Evolutionary conservation across 1,140 invertebrate genomes (phyloP).

Genomic region (Prorops nasuta): DNA sequence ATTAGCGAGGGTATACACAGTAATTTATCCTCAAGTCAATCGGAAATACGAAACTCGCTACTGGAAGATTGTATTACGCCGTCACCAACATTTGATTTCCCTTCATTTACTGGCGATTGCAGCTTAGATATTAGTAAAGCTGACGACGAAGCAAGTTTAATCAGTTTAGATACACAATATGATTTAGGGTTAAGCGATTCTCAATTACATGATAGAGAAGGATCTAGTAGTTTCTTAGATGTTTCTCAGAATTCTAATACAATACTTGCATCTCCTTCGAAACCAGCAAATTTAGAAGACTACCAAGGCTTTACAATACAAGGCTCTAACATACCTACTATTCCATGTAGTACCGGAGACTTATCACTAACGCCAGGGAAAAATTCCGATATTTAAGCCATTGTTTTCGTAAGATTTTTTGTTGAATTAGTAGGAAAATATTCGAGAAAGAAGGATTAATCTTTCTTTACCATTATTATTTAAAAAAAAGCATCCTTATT

Average conservation of each 20-base stretch:
- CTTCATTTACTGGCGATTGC: constrained; percentile 46
- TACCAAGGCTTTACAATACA: constrained; percentile 70
- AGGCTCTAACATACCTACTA: constrained; percentile 68
- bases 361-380: constrained; percentile 21
- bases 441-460: too few species aligned
- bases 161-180: constrained; percentile 60
- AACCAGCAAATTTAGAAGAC: constrained; percentile 49
- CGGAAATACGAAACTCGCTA: constrained; percentile 35
- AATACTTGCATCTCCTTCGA: constrained; percentile 65
- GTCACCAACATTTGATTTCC: constrained; percentile 52
- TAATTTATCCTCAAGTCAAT: constrained; percentile 20
- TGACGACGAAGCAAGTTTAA: constrained; percentile 51
- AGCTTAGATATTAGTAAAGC: constrained; percentile 42
- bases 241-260: constrained; percentile 58
- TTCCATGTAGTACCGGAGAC: constrained; percentile 71
- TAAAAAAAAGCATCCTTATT: too few species aligned
- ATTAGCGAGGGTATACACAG: constrained; percentile 30
- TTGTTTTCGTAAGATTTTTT: too few species aligned
- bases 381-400: too few species aligned
- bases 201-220: constrained; percentile 29
- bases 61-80: constrained; percentile 49
- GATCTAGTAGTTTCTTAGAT: constrained; percentile 48
- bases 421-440: too few species aligned
- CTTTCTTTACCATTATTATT: too few species aligned
- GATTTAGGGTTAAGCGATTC: constrained; percentile 40